Evolutionary conservation across 2,888 invertebrate species (phyloP), one percentile per base, ranked within the genome.

Genomic region (Brachypterus glaber): DNA sequence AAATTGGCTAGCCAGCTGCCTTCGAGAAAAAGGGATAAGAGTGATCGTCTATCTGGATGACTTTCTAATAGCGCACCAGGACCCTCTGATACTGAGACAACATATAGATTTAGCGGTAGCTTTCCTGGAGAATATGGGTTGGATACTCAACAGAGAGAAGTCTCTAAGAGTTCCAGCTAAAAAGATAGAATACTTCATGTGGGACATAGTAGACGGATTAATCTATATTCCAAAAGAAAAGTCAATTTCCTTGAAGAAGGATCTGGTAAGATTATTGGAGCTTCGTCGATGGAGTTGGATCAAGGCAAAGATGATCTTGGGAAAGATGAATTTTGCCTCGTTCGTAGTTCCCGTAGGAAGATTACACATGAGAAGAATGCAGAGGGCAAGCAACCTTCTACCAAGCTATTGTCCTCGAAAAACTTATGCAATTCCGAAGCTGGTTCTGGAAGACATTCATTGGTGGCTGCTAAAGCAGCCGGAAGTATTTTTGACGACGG

Each of bases 391-490:
- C 31, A 4, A 18, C 11, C 7, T 2, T 13, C 17, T 37, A 17
- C 14, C 21, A 21, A 24, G 21, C 8, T 8, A 12, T 3, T 18
- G n/a, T 7, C 31, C 37, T 5, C 5, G 3, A 4, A 3, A 33
- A 12, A 18, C 4, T 14, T 33, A 11, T 9, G 13, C 17, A 3
- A 14, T 41, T 11, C 35, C 29, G 12, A 8, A 4, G 17, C 12
- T 17, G 18, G 41, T 34, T 11, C 16, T 38, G 11, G 17, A 30
- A 34, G 37, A 43, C 17, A 2, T n/a, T 8, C 21, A 21, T 3
- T 46, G 44, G 46, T 48, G 46, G 48, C 12, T 47, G 3, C 12
- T 35, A 21, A 18, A 16, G n/a, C 17, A 30, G 13, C 45, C 42
- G 11, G 18, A 33, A 16, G 17, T 46, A 7, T 47, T 47, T 34